Evolutionary conservation across 2,888 invertebrate genomes (phyloP).

Genomic region (Icerya purchasi): DNA sequence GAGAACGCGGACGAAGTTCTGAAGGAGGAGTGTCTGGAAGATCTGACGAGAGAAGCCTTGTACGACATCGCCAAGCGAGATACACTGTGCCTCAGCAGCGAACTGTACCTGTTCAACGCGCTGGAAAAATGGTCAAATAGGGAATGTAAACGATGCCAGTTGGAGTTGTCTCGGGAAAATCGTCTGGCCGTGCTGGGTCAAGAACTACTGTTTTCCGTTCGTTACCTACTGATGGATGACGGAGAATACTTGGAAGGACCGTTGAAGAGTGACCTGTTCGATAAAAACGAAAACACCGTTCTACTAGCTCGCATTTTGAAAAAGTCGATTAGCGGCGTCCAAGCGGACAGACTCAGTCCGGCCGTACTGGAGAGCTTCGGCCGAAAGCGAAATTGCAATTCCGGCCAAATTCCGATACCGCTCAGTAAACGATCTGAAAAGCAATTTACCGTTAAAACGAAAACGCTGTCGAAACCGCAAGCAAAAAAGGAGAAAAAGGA

Average conservation of each 20-base stretch:
- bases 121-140: constrained; percentile 37
- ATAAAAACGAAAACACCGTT: constrained; percentile 29
- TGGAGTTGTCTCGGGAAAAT: constrained; percentile 31
- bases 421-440: constrained; percentile 27
- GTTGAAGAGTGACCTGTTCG: constrained; percentile 32
- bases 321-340: constrained; percentile 13
- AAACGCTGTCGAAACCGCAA: constrained; percentile 26
- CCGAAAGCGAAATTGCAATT: constrained; percentile 28
- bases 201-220: constrained; percentile 34
- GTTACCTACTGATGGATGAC: constrained; percentile 43
- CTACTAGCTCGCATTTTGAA: constrained; percentile 22
- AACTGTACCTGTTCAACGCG: constrained; percentile 38
- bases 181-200: constrained; percentile 30
- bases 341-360: constrained; percentile 20
- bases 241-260: constrained; percentile 39
- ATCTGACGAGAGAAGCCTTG: constrained; percentile 34
- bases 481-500: constrained; percentile 20
- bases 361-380: constrained; percentile 29
- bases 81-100: constrained; percentile 37
- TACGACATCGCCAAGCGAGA: constrained; percentile 42
- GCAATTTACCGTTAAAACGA: constrained; percentile 22
- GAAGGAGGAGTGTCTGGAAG: constrained; percentile 33
- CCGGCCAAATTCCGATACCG: constrained; percentile 29
- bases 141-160: constrained; percentile 32
- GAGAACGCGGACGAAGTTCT: constrained; percentile 33